These are phyloP conservation scores for Brachypodius melanocephalos DNA, from an alignment of 2,113 vertebrate genomes.

Conservation along the genomic window DNA sequence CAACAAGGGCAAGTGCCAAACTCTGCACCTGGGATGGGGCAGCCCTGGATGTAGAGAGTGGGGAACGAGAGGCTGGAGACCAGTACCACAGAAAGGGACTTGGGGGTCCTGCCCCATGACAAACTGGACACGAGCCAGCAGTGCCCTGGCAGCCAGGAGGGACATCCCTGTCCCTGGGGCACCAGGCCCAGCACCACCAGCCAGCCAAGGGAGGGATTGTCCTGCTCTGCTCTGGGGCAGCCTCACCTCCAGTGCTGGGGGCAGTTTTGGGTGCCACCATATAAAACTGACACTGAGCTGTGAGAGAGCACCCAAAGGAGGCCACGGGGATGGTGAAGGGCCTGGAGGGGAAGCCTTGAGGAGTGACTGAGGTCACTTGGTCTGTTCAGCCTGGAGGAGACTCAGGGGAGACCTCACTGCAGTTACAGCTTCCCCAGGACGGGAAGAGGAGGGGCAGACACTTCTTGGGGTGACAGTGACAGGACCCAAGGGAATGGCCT, in stretches of 20 bases:
- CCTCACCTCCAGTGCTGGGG: background rate
- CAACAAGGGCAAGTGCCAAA: fast-evolving
- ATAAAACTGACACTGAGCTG: background rate
- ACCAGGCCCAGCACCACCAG: background rate
- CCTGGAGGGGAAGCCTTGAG: background rate
- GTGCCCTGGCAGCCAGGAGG: background rate
- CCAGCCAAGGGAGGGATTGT: background rate
- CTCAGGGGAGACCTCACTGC: background rate
- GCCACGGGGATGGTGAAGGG: background rate
- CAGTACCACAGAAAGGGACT: fast-evolving
- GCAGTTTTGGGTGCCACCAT: background rate
- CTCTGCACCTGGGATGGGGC: background rate
- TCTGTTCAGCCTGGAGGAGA: background rate
- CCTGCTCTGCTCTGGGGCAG: background rate
- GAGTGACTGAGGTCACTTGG: background rate
- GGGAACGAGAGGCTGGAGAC: background rate
- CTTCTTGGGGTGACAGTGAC: background rate
- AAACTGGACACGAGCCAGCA: fast-evolving
- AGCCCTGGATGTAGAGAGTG: background rate
- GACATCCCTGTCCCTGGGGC: background rate
- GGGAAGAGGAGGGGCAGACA: background rate
- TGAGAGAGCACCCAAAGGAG: background rate
- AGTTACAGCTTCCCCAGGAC: background rate
- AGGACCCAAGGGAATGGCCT: fast-evolving
- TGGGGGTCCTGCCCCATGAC: fast-evolving